Percentiles rank a stretch among this genome's conserved stretches.
Conservation (phyloP, 2,113 vertebrate genomes). For the Myiagra hebetior region DNA sequence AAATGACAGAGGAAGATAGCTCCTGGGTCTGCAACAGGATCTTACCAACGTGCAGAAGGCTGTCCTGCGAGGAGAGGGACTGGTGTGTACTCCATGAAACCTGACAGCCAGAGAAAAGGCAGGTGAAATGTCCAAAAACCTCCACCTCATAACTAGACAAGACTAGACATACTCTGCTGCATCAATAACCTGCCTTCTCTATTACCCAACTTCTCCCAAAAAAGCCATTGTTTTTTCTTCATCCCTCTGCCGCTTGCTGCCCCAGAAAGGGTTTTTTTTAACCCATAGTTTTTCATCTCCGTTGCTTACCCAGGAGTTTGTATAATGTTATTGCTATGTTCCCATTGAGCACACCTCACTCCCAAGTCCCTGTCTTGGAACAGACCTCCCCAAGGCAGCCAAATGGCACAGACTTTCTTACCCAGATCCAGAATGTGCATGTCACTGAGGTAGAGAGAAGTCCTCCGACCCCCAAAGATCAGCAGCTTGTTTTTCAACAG, state of each 20-base stretch:
- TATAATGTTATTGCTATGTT: background rate
- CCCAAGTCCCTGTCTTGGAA: background rate
- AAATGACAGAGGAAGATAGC: background rate
- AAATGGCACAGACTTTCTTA: slow-evolving; percentile 45
- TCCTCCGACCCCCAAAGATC: slow-evolving; percentile 83
- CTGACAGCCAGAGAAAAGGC: slow-evolving; percentile 35
- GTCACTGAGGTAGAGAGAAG: slow-evolving; percentile 82
- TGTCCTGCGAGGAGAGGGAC: slow-evolving; percentile 62
- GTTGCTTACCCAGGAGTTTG: background rate
- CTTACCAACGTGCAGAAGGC: slow-evolving; percentile 81
- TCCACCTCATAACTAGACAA: background rate
- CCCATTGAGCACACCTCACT: background rate
- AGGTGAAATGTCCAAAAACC: background rate
- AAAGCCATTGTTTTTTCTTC: background rate
- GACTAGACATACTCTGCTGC: background rate
- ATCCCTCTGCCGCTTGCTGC: background rate
- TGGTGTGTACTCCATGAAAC: slow-evolving; percentile 88
- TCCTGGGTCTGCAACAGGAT: background rate
- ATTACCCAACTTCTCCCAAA: background rate
- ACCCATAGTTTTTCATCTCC: background rate
- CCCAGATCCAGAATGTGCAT: slow-evolving; percentile 84
- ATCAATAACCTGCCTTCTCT: background rate
- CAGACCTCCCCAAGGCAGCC: background rate
- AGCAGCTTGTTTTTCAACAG: slow-evolving; percentile 81
- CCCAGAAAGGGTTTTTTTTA: background rate